Evolutionary conservation across 1,140 invertebrate genomes (phyloP), one percentile per base, ranked within the genome.

Genomic region (Galleria mellonella): DNA sequence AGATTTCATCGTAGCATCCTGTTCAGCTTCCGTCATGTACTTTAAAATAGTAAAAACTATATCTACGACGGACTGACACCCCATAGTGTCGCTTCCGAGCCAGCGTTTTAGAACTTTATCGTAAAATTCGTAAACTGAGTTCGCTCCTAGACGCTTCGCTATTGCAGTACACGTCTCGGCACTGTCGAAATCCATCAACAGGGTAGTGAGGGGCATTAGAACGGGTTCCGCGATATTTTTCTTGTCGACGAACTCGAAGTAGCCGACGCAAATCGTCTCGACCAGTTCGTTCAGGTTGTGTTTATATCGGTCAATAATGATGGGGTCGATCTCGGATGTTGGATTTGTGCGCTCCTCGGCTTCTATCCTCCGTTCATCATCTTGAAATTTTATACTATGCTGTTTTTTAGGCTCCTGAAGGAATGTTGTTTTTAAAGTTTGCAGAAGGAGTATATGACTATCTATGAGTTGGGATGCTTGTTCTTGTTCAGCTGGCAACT

Each of bases 11-110:
- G 66, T 40, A 0, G 36, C 48, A 5, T 68, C 58, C 32, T 71
- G 66, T 37, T 78, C 72, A 1, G 59, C 46, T 28, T 72, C 60
- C 11, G 30, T 52, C 31, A 78, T 41, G 31, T 72, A 56, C 15
- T 64, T 47, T 30, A 63, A 6, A 27, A 70, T 4, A 0, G 69
- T 35, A 33, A 82, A 76, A 2, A 68, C 41, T 4, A 78, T 41
- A 5, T 78, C 71, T 0, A 71, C 55, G 1, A 78, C 31, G 0
- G 56, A 41, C 28, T 58, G 50, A 47, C 71, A 72, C 0, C 66
- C 41, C 61, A 67, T 65, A 0, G 52, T 43, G n/a, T 72, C 72
- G 0, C 51, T 54, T 0, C 43, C 1, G 2, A 78, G 32, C 67
- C 74, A 77, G 0, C 0, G n/a, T 11, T 41, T 49, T 14, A 75